Base-by-base conservation (phyloP, 2,888 invertebrate species). In the Leucophora obtusa region DNA sequence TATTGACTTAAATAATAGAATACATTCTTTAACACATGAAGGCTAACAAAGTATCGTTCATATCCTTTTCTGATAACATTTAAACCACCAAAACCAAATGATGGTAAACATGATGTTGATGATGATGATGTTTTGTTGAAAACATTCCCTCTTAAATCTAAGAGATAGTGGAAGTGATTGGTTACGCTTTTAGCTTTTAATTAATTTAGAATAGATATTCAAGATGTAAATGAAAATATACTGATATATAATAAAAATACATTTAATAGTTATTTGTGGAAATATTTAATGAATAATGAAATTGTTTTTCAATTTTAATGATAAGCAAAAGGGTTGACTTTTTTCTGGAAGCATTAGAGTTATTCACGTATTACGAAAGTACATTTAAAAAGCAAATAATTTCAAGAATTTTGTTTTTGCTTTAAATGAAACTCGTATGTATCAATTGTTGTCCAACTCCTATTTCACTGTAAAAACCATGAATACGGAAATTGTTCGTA, bases 111-210 rank as follows among this genome's bases (percentile, higher is more conserved):
- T 21, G 15, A 17, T 24, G 54, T n/a, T n/a, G 43, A 5, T 47
- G 43, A 47, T 47, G 43, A n/a, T 47, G 43, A 5, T 35, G 35
- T 35, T 5, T 24, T 9, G 8, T 11, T 38, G 38, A 38, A 10
- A 14, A 38, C 1, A 38, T 2, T 38, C 14, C 38, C 14, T 11
- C 38, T 11, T 11, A 28, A 28, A 28, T 4, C 1, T 21, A 21
- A 21, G 21, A 21, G 21, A 21, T 21, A 21, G 21, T 21, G 2
- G 21, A 66, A 66, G 47, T 38, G 35, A 63, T 58, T 75, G 28
- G 28, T 28, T 28, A 28, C n/a, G 0, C 24, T 35, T n/a, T 21
- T 54, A 65, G 69, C 35, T 63, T 72, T 73, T 81, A 81, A 77
- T 77, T 77, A 65, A 70, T 73, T 77, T n/a, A 47, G 43, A 47